These are phyloP conservation scores for Aphelenchoides bicaudatus DNA, from an alignment of 2,888 invertebrate genomes.

Conservation along the genomic window DNA sequence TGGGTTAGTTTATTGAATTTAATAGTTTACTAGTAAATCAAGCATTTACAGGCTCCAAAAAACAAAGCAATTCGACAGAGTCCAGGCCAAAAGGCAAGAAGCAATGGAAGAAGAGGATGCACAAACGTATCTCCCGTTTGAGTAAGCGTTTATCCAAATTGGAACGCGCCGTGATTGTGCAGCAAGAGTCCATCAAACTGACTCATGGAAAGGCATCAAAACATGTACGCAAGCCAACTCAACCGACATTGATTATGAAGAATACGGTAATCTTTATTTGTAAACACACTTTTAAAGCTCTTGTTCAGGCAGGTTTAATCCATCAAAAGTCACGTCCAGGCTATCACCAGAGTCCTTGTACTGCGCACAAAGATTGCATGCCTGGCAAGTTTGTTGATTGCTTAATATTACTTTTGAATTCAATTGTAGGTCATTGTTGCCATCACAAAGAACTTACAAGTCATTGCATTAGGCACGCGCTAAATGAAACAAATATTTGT, in stretches of 20 bases:
- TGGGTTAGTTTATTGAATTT: too few relatives aligned
- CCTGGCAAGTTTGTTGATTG: constrained; percentile 25
- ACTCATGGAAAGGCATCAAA: too few relatives aligned
- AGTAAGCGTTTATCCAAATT: constrained; percentile 17
- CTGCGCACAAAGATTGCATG: constrained; percentile 30
- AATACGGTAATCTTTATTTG: too few relatives aligned
- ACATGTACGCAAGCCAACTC: too few relatives aligned
- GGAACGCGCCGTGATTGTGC: too few relatives aligned
- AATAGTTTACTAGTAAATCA: too few relatives aligned
- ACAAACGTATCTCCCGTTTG: constrained; percentile 10
- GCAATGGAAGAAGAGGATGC: constrained; percentile 24
- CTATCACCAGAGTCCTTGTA: constrained; percentile 26
- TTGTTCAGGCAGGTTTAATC: too few relatives aligned
- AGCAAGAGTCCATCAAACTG: too few relatives aligned
- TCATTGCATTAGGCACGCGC: constrained; percentile 25
- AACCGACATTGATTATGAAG: too few relatives aligned
- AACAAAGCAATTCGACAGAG: not conserved
- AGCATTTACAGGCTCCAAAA: not conserved
- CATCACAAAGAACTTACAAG: constrained; percentile 16
- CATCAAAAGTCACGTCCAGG: constrained; percentile 29
- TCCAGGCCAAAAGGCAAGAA: not conserved
- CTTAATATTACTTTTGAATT: not conserved
- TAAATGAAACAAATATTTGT: constrained; percentile 22
- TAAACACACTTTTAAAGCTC: too few relatives aligned
- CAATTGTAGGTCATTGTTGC: constrained; percentile 35